A percentile compares a stretch with the other conserved stretches of the same genome.
Evolutionary conservation across 1,140 invertebrate species (phyloP).

Genomic region (Drosophila insularis): DNA sequence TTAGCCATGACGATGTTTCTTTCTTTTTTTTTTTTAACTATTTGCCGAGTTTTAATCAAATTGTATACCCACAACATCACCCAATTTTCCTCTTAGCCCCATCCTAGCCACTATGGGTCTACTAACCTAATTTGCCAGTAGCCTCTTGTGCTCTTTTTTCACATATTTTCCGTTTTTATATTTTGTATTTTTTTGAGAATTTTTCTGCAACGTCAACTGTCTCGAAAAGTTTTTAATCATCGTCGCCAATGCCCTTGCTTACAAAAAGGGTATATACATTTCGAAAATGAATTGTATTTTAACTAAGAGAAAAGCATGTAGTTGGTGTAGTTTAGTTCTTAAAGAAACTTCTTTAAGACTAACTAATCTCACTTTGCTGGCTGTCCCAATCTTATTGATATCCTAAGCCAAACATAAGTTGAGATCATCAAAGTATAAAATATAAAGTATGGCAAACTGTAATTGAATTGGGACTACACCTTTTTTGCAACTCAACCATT

Average conservation of each 20-base stretch:
- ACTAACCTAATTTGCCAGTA: slow-evolving; percentile 70
- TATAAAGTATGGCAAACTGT: too few relatives aligned
- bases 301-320: too few relatives aligned
- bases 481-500: slow-evolving; percentile 17
- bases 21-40: slow-evolving; percentile 36
- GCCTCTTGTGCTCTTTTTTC: slow-evolving; percentile 22
- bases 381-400: too few relatives aligned
- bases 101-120: background rate
- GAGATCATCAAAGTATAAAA: too few relatives aligned
- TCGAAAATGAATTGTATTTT: too few relatives aligned
- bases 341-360: too few relatives aligned
- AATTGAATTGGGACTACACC: too few relatives aligned
- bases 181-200: slow-evolving; percentile 25
- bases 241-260: slow-evolving; percentile 32
- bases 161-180: slow-evolving; percentile 12
- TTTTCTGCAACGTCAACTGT: slow-evolving; percentile 71
- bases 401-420: too few relatives aligned
- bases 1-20: slow-evolving; percentile 33
- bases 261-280: background rate
- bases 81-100: slow-evolving; percentile 16
- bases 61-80: slow-evolving; percentile 26
- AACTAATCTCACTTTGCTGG: too few relatives aligned
- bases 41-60: slow-evolving; percentile 68
- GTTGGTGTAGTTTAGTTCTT: too few relatives aligned
- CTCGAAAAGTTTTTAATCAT: slow-evolving; percentile 77